Conservation (phyloP, 2,888 invertebrate species). For the Muscina levida region DNA sequence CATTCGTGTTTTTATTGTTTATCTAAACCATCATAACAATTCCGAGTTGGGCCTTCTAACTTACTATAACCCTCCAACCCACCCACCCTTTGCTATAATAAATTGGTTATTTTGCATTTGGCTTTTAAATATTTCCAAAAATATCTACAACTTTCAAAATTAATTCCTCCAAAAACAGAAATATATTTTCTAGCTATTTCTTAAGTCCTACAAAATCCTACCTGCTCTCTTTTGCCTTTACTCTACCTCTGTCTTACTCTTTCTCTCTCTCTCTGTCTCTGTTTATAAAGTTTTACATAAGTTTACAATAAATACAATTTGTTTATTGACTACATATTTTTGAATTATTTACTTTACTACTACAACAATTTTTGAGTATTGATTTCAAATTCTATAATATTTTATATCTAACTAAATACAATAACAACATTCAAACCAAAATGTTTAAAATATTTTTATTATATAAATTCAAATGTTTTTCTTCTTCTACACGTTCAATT, state of each 20-base stretch:
- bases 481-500: slow-evolving; percentile 64
- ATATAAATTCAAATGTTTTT: slow-evolving; percentile 38
- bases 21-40: slow-evolving; percentile 49
- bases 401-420: slow-evolving; percentile 13
- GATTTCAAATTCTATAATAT: slow-evolving; percentile 41
- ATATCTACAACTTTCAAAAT: slow-evolving; percentile 1
- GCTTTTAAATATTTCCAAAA: slow-evolving; percentile 10
- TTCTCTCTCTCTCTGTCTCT: not conserved
- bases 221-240: not conserved
- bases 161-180: slow-evolving; percentile 3
- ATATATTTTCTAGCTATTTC: not conserved
- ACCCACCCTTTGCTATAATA: too few relatives aligned
- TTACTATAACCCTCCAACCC: not conserved
- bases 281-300: not conserved
- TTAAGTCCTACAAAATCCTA: not conserved
- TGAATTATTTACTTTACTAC: slow-evolving; percentile 35
- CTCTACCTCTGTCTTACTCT: slow-evolving; percentile 10
- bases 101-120: slow-evolving; percentile 27
- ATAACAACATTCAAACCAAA: slow-evolving; percentile 12
- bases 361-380: slow-evolving; percentile 31
- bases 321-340: slow-evolving; percentile 35
- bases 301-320: slow-evolving; percentile 19
- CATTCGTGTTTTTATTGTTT: slow-evolving; percentile 17
- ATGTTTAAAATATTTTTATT: slow-evolving; percentile 35
- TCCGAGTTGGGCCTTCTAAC: slow-evolving; percentile 72